Percentiles rank a stretch among this genome's conserved stretches.
phyloP scores from a whole-genome alignment of 1,140 invertebrate genomes.

The Arctopsyche grandis region DNA sequence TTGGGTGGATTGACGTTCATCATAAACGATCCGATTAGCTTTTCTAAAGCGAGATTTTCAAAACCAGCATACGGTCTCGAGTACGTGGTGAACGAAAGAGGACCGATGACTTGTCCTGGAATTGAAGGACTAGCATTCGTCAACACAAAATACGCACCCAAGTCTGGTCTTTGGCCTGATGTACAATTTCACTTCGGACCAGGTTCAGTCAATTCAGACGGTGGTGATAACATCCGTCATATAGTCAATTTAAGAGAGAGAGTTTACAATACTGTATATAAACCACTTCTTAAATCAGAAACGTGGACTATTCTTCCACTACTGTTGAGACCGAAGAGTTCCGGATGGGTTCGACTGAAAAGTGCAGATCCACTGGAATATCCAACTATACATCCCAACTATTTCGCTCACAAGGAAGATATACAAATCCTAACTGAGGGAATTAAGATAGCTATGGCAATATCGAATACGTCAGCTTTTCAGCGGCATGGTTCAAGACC shows the following conservation, averaged over 20 bases:
- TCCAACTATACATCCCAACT: constrained; percentile 92
- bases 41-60: constrained; percentile 81
- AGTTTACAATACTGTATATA: constrained; percentile 87
- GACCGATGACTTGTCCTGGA: constrained; percentile 83
- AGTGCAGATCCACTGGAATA: constrained; percentile 82
- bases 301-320: constrained; percentile 87
- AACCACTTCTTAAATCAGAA: constrained; percentile 79
- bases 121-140: constrained; percentile 86
- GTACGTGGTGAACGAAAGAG: constrained; percentile 81
- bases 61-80: constrained; percentile 81
- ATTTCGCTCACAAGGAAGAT: constrained; percentile 84
- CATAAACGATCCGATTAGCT: constrained; percentile 81
- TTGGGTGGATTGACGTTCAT: constrained; percentile 84
- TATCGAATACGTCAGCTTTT: constrained; percentile 83
- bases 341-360: constrained; percentile 81
- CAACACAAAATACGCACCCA: constrained; percentile 83
- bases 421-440: constrained; percentile 80
- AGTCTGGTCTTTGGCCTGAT: constrained; percentile 80
- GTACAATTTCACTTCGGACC: constrained; percentile 89
- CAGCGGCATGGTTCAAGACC: constrained; percentile 82
- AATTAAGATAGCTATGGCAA: constrained; percentile 81
- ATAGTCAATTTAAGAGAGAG: constrained; percentile 81
- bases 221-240: constrained; percentile 78
- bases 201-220: constrained; percentile 83
- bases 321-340: constrained; percentile 83